Evolutionary conservation across 2,113 vertebrate species (phyloP), one percentile per base, ranked within the genome.

Genomic region (Danionella cerebrum): DNA sequence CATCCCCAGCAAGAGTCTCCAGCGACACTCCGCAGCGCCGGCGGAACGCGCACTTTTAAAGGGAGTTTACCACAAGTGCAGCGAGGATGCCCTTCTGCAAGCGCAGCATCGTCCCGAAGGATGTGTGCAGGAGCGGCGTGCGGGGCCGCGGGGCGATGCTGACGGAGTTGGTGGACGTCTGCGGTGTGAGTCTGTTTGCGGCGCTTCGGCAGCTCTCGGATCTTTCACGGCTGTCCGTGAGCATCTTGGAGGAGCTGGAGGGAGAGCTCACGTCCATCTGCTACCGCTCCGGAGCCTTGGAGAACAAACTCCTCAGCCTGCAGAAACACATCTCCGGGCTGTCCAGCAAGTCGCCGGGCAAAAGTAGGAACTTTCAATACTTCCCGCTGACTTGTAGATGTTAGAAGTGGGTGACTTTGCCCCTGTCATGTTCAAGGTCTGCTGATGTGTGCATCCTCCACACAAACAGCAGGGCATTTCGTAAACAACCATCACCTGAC

Each of bases 241-340:
- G 84, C 85, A 84, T 90, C 84, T 78, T 90, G 80, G 81, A 85
- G 64, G 87, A 90, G 58, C 85, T 90, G 68, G 84, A 90, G 78
- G 85, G 82, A 3, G 87, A 89, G 57, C 81, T 89, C 68, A 74
- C 74, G 54, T 81, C 83, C 44, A 53, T 85, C 22, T 87, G 81
- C 72, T 82, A 53, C 35, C 83, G 89, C n/a, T 87, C 85, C 51
- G 82, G 81, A 19, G 82, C 78, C 33, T 78, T 90, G 77, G 82
- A 89, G 76, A 80, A 58, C 65, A 85, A 86, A 70, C 78, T 87
- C 80, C 47, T 69, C 62, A 70, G 79, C 42, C 69, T 90, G 77
- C 85, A 84, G 67, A 70, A 85, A 77, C 81, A 71, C 82, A 76
- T 89, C 58, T 53, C 83, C 0, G 80, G 76, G 27, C 75, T 86